Conservation (phyloP, 2,113 vertebrate genomes). For the Pimephales promelas region DNA sequence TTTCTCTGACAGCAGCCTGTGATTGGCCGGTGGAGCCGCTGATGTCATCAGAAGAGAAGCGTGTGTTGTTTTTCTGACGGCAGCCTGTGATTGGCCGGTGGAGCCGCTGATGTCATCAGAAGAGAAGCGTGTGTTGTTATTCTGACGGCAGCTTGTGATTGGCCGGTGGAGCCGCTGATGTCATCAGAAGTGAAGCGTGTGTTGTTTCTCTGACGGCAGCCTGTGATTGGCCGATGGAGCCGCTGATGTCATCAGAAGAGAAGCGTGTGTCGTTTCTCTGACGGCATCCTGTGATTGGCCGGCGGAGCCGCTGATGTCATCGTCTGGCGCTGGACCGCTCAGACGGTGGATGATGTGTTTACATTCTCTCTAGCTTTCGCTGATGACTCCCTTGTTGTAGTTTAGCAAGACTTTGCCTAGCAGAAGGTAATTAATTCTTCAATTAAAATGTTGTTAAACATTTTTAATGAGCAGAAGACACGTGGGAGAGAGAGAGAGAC, state of each 20-base stretch:
- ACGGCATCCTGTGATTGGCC: background rate
- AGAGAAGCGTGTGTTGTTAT: no score
- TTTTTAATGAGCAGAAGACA: conserved; percentile 85
- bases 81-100: no score
- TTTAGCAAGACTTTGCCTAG: conserved; percentile 79
- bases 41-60: no score
- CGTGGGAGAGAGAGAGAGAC: conserved; percentile 74
- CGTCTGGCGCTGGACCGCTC: conserved; percentile 50
- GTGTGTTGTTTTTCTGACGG: no score
- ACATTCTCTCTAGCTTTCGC: conserved; percentile 62
- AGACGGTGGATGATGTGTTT: conserved; percentile 43
- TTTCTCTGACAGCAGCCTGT: no score
- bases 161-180: conserved; percentile 61
- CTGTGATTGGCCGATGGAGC: conserved; percentile 1
- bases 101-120: no score
- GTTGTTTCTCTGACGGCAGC: no score
- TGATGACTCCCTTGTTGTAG: conserved; percentile 80
- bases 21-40: no score
- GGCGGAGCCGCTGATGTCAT: conserved; percentile 68
- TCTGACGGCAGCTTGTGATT: background rate
- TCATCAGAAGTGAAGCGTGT: conserved; percentile 51
- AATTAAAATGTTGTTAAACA: conserved; percentile 89
- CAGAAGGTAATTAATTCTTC: conserved; percentile 87
- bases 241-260: conserved; percentile 67
- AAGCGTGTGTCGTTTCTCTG: no score